Base-by-base conservation (phyloP, 2,113 vertebrate genomes). In the Cephalopholis sonnerati region DNA sequence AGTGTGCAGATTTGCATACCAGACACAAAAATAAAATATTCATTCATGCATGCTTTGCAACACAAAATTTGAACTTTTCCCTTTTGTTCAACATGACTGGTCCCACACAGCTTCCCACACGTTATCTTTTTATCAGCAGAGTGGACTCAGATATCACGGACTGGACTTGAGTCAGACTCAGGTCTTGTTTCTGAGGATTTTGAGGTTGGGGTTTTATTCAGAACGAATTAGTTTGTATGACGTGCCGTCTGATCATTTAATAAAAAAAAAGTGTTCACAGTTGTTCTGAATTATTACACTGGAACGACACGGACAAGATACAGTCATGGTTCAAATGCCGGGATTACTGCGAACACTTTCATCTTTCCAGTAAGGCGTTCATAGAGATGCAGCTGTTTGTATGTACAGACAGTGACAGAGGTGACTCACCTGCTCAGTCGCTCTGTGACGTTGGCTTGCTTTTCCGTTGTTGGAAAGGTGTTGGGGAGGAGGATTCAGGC, bases 51-150 rank as follows among this genome's bases (percentile, higher is more conserved):
- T 29, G 16, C 32, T 66, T 65, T 65, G 69, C 22, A 74, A 27
- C 32, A 39, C 4, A 39, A 29, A n/a, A n/a, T 39, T 65, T 64
- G 25, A 25, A 74, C n/a, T 36, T n/a, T n/a, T n/a, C n/a, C n/a
- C n/a, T n/a, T n/a, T n/a, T n/a, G n/a, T n/a, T n/a, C n/a, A n/a
- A n/a, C n/a, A n/a, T n/a, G 55, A 79, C 27, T 61, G 22, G 59
- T 79, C n/a, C 36, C 61, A 62, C 53, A n/a, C 67, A 57, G 66
- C 62, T 70, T 54, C 59, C 25, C 32, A 32, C 13, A n/a, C 5
- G n/a, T 25, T 10, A 22, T 77, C 7, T 24, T 24, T 18, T 16
- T 13, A 22, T 48, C 48, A n/a, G 25, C n/a, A 27, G 36, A 29
- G 25, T 51, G 27, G 16, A 57, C n/a, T 63, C 25, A 51, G 69